Conservation (phyloP, 1,140 invertebrate species). For the Cephus cinctus region DNA sequence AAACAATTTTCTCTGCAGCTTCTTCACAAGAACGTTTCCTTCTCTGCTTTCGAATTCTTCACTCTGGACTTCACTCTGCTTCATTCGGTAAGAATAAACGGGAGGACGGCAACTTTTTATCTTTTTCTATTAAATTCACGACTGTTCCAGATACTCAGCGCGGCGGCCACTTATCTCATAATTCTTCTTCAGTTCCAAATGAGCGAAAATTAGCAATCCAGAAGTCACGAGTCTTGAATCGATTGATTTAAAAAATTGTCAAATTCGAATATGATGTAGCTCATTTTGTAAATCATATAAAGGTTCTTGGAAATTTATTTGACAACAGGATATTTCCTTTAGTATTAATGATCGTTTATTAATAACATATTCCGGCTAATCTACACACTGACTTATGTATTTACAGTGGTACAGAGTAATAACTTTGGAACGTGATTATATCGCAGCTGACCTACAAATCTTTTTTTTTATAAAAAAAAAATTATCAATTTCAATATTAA, state of each 20-base stretch:
- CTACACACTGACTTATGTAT: constrained; percentile 21
- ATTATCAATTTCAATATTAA: constrained; percentile 9
- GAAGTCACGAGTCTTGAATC: no score
- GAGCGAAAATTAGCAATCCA: no score
- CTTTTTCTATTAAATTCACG: no score
- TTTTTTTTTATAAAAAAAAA: constrained; percentile 9
- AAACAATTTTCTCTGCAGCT: constrained; percentile 54
- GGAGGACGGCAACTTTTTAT: no score
- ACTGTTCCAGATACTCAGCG: constrained; percentile 43
- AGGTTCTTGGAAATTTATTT: not conserved
- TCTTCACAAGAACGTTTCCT: constrained; percentile 46
- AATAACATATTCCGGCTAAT: constrained; percentile 15
- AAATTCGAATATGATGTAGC: no score
- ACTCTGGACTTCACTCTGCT: constrained; percentile 48
- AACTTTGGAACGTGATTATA: constrained; percentile 14
- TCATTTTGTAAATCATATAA: no score
- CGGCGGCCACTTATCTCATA: constrained; percentile 47
- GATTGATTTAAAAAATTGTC: no score
- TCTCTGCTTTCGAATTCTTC: constrained; percentile 53
- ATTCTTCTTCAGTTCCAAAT: constrained; percentile 47
- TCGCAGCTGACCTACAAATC: no score
- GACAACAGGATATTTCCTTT: not conserved
- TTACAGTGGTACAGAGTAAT: constrained; percentile 20
- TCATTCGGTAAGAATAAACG: constrained; percentile 49
- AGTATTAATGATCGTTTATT: constrained; percentile 21